Conservation (phyloP, 2,113 vertebrate genomes). For the Perccottus glenii region DNA sequence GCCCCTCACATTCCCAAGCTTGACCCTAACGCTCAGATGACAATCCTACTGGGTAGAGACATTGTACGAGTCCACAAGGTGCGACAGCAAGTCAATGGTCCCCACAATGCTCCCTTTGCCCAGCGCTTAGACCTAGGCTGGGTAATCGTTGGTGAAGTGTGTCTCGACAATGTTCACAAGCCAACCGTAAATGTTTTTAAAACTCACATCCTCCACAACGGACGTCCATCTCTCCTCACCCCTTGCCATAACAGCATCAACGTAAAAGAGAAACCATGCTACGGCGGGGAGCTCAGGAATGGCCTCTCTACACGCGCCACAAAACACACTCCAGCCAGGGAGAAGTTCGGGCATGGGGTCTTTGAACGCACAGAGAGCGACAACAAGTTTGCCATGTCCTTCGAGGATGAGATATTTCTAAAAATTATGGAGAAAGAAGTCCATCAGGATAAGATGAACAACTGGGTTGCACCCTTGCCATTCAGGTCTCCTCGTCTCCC, state of each 20-base stretch:
- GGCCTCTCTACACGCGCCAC: neutral
- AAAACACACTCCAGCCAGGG: neutral
- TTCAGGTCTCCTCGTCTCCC: neutral
- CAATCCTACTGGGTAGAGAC: slow-evolving; percentile 13
- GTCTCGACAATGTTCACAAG: neutral
- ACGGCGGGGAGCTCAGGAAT: slow-evolving; percentile 3
- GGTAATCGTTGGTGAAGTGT: slow-evolving; percentile 10
- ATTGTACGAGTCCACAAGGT: neutral
- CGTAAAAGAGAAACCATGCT: neutral
- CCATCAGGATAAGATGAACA: neutral
- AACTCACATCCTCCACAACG: neutral
- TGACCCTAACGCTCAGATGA: slow-evolving; percentile 18
- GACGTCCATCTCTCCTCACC: neutral
- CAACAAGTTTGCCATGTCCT: slow-evolving; percentile 1
- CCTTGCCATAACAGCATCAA: neutral
- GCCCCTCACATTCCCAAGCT: slow-evolving; percentile 15
- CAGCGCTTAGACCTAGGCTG: slow-evolving; percentile 5
- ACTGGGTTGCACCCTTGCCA: slow-evolving; percentile 17
- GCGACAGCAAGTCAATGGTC: slow-evolving; percentile 4
- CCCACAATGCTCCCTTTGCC: slow-evolving; percentile 6
- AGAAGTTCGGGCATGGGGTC: neutral
- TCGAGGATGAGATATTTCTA: neutral
- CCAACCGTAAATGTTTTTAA: neutral
- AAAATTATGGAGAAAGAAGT: neutral
- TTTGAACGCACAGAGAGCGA: neutral